Evolutionary conservation across 2,888 invertebrate genomes (phyloP).

Genomic region (Monopis laevigella): DNA sequence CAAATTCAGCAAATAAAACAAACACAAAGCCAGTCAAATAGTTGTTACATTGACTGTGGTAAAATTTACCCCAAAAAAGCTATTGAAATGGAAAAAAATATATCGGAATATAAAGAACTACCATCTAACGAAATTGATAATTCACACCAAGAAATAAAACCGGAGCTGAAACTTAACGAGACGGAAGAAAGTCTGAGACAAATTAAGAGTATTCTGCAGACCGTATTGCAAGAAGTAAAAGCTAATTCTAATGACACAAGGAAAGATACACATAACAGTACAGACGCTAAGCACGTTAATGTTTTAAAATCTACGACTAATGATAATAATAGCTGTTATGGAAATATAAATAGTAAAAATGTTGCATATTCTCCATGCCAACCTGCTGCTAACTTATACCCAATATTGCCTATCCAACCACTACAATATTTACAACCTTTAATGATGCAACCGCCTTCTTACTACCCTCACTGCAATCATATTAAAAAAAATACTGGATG

Average conservation of each 20-base stretch:
- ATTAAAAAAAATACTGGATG: background rate
- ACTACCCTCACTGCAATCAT: background rate
- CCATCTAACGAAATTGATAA: slow-evolving; percentile 24
- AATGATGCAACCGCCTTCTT: background rate
- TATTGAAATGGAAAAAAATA: background rate
- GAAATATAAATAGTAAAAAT: no score
- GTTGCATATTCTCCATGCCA: no score
- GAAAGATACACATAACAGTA: no score
- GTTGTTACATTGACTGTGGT: slow-evolving; percentile 1
- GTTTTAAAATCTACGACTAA: no score
- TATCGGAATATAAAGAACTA: slow-evolving; percentile 23
- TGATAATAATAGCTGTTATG: no score
- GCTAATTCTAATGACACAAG: slow-evolving; percentile 32
- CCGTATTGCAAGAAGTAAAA: slow-evolving; percentile 48
- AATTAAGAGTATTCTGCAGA: slow-evolving; percentile 47
- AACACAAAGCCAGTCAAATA: background rate
- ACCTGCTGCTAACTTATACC: background rate
- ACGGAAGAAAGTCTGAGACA: slow-evolving; percentile 43
- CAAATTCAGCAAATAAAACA: no score
- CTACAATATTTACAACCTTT: background rate
- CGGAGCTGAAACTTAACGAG: slow-evolving; percentile 25
- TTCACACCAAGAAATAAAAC: background rate
- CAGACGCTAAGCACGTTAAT: no score
- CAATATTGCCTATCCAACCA: background rate
- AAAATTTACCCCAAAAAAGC: background rate